These are phyloP conservation scores for Drosophila kokeensis DNA, from an alignment of 2,888 invertebrate species.

Conservation along the genomic window DNA sequence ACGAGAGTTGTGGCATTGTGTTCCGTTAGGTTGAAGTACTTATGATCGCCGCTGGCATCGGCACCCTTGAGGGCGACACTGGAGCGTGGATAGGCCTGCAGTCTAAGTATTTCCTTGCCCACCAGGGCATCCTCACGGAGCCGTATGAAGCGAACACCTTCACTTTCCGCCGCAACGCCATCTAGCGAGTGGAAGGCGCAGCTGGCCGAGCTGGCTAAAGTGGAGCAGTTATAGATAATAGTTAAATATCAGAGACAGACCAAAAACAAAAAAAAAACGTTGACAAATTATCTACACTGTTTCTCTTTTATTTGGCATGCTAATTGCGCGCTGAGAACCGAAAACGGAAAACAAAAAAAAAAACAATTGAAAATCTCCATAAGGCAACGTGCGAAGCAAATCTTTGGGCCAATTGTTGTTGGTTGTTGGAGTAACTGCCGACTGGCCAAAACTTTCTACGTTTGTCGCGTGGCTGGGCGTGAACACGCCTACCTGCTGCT, in stretches of 20 bases:
- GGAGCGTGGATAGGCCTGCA: constrained; percentile 93
- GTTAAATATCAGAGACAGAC: constrained; percentile 13
- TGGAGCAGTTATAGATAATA: constrained; percentile 30
- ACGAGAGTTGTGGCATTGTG: constrained; percentile 92
- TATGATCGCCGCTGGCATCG: constrained; percentile 83
- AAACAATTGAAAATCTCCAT: constrained; percentile 67
- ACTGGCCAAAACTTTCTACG: constrained; percentile 72
- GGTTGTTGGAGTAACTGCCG: constrained; percentile 35
- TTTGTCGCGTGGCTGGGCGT: constrained; percentile 75
- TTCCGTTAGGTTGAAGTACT: constrained; percentile 86
- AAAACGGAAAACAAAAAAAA: constrained; percentile 57
- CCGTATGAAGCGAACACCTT: constrained; percentile 93
- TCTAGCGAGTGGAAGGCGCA: constrained; percentile 93
- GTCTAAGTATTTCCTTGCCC: constrained; percentile 91
- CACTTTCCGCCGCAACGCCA: constrained; percentile 85
- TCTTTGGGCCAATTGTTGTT: constrained; percentile 47
- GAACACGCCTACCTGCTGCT: constrained; percentile 34
- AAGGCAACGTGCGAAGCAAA: constrained; percentile 65
- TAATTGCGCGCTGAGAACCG: constrained; percentile 75
- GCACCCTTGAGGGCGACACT: constrained; percentile 80
- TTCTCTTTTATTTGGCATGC: constrained; percentile 66
- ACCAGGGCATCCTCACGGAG: constrained; percentile 92
- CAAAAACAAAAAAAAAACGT: constrained; percentile 17
- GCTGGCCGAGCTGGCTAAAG: constrained; percentile 86
- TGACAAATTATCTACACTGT: constrained; percentile 69